Conservation (phyloP, 2,113 vertebrate genomes). For the Delphinapterus leucas region DNA sequence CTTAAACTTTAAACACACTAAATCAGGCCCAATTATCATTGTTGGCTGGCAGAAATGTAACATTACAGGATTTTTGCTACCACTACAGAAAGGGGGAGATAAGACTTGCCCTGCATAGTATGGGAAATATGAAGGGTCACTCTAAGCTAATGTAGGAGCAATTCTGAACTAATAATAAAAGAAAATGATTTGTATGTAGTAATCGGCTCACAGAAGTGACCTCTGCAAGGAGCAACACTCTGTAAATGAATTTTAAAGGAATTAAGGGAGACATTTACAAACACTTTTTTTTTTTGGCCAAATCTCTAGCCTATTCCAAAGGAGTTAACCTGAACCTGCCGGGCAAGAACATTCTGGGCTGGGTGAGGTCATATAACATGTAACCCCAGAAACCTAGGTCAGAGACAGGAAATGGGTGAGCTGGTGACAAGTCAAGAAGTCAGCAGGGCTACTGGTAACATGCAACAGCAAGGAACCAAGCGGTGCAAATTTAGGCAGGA, state of each 20-base stretch:
- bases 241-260: slow-evolving; percentile 33
- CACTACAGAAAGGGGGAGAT: background rate
- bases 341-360: background rate
- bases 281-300: background rate
- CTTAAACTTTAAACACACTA: slow-evolving; percentile 28
- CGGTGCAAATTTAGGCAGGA: background rate
- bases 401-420: background rate
- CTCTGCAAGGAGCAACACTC: background rate
- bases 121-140: background rate
- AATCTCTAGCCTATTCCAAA: background rate
- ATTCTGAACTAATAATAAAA: slow-evolving; percentile 57
- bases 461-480: background rate
- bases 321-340: background rate
- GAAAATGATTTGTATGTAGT: slow-evolving; percentile 20
- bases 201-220: slow-evolving; percentile 40
- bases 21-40: slow-evolving; percentile 27
- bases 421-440: background rate
- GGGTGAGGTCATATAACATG: background rate
- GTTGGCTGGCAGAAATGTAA: background rate
- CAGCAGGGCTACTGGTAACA: background rate
- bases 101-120: background rate
- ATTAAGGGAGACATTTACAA: slow-evolving; percentile 29
- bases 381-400: background rate
- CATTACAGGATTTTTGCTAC: background rate
- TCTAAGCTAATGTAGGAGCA: slow-evolving; percentile 23